phyloP scores from a whole-genome alignment of 2,888 invertebrate species.

The Stictocephala bisonia region DNA sequence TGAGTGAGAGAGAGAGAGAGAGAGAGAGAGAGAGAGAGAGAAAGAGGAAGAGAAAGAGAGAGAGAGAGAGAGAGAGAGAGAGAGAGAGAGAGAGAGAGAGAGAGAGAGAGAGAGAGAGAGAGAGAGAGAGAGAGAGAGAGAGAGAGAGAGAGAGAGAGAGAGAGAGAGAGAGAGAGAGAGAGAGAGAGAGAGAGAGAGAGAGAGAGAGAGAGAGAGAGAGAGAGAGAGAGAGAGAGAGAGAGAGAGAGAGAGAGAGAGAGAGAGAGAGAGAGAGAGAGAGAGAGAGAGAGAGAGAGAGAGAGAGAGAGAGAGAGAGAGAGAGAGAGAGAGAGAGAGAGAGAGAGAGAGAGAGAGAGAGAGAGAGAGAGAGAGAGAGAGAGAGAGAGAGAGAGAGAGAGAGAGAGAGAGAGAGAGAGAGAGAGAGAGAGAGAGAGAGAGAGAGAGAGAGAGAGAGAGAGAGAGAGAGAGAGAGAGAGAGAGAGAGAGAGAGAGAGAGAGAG shows the following conservation, averaged over 20 bases:
- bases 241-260: background rate
- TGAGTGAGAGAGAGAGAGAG: too few species aligned
- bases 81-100: too few species aligned
- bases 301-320: background rate
- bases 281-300: background rate
- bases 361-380: background rate
- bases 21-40: too few species aligned
- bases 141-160: too few species aligned
- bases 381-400: background rate
- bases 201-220: background rate
- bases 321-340: background rate
- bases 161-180: too few species aligned
- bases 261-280: background rate
- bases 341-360: constrained; percentile 12
- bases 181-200: too few species aligned
- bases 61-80: too few species aligned
- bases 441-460: constrained; percentile 28
- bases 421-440: background rate
- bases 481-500: constrained; percentile 42
- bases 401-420: background rate
- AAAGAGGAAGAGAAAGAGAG: too few species aligned
- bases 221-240: background rate
- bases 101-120: background rate
- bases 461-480: constrained; percentile 25
- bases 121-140: background rate